A percentile compares a stretch with the other conserved stretches of the same genome.
These are phyloP conservation scores for Eupithecia exiguata DNA, from an alignment of 2,888 invertebrate genomes.

Conservation along the genomic window DNA sequence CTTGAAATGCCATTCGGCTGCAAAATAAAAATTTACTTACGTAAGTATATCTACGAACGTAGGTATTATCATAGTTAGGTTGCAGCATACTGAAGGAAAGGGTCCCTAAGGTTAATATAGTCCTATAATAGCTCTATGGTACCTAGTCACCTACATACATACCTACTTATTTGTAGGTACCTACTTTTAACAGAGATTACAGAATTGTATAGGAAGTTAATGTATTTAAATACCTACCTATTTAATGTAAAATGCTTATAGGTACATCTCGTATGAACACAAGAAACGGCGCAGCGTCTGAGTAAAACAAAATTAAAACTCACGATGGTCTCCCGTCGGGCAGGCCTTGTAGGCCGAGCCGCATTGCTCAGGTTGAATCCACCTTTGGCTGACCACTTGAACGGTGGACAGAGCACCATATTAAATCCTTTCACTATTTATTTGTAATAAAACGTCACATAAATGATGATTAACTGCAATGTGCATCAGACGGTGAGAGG, in stretches of 20 bases:
- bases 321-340: constrained; percentile 69
- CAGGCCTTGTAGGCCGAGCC: constrained; percentile 45
- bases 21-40: too few relatives aligned
- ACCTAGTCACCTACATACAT: too few relatives aligned
- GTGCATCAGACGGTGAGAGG: constrained; percentile 54
- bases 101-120: too few relatives aligned
- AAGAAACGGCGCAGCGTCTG: constrained; percentile 6
- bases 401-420: constrained; percentile 80
- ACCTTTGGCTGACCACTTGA: constrained; percentile 70
- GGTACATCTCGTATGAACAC: background rate
- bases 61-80: too few relatives aligned
- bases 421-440: constrained; percentile 42
- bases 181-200: background rate
- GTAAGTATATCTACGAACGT: too few relatives aligned
- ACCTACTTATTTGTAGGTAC: background rate
- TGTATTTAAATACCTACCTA: background rate
- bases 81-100: too few relatives aligned
- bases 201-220: background rate
- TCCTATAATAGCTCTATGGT: too few relatives aligned
- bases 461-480: constrained; percentile 28
- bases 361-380: constrained; percentile 67
- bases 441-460: constrained; percentile 34
- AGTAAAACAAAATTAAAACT: constrained; percentile 52
- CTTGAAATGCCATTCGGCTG: too few relatives aligned
- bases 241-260: background rate